Base-by-base conservation (phyloP, 2,888 invertebrate genomes). In the Patella depressa region DNA sequence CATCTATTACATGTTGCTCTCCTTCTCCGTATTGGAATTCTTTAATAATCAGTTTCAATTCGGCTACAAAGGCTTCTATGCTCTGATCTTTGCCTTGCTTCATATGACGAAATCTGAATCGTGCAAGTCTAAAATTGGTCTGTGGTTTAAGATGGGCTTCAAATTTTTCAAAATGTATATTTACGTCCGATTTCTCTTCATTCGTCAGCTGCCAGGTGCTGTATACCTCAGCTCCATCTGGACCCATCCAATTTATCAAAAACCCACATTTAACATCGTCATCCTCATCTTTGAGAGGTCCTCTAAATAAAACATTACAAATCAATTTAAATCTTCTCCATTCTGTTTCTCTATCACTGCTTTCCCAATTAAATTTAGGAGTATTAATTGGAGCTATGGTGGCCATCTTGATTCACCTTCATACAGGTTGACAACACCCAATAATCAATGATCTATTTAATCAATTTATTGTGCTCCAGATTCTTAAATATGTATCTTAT, bases 1-100 rank as follows among this genome's bases (percentile, higher is more conserved):
- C 17, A 59, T 59, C 59, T 59, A 59, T 14, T 17, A 59, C 19
- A 3, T 59, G 59, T 59, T 59, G 59, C 5, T 59, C 59, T 5
- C 7, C 9, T 59, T 17, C 17, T 19, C 12, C 19, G 12, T 59
- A 59, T 59, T 11, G 59, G 19, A 19, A 59, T 19, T 17, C 59
- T 59, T 59, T 59, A 19, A 19, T 19, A 9, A 9, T 19, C 19
- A 59, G 5, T 11, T 17, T 59, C 11, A 59, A 59, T 2, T 17
- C 59, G 7, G 59, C 59, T 17, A 59, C 59, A 59, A 59, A 59
- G 59, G 59, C 59, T 59, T 59, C 59, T 19, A 59, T 59, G 19
- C 59, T 59, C 19, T 59, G 59, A 59, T 19, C 59, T 59, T 59
- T 59, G n/a, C 19, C 59, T 59, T 19, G 59, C 19, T 59, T 59